Conservation (phyloP, 1,140 invertebrate species). For the Pseudomyrmex cubaensis region DNA sequence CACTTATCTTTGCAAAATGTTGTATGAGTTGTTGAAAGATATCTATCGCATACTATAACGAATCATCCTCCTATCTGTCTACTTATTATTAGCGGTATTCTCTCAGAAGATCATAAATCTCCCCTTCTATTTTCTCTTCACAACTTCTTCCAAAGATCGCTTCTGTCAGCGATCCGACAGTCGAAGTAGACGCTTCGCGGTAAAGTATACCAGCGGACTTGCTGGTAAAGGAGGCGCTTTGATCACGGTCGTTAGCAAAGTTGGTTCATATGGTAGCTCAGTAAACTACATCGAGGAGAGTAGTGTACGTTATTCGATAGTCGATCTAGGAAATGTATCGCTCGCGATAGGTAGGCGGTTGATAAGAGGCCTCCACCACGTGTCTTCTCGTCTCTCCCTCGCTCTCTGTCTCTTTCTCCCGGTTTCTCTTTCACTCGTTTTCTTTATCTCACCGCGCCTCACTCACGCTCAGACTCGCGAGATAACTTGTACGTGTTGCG, state of each 20-base stretch:
- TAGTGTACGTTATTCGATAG: conserved; percentile 55
- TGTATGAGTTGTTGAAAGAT: conserved; percentile 32
- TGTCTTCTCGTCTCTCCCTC: not conserved
- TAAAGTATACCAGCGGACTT: conserved; percentile 16
- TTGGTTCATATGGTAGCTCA: conserved; percentile 39
- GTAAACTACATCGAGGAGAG: conserved; percentile 58
- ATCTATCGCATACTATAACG: conserved; percentile 21
- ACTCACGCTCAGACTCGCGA: conserved; percentile 31
- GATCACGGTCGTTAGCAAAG: conserved; percentile 60
- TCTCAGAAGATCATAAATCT: conserved; percentile 31
- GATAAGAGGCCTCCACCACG: conserved; percentile 44
- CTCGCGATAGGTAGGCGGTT: conserved; percentile 53
- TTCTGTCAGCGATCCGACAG: not conserved
- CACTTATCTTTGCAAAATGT: conserved; percentile 44
- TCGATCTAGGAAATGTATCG: conserved; percentile 73
- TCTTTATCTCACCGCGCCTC: conserved; percentile 32
- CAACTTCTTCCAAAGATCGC: conserved; percentile 25
- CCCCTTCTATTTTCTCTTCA: not conserved
- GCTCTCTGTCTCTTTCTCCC: not conserved
- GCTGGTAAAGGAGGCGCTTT: conserved; percentile 29
- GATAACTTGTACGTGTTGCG: conserved; percentile 62
- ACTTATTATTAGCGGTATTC: conserved; percentile 45
- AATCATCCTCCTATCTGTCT: conserved; percentile 36
- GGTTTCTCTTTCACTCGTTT: conserved; percentile 5
- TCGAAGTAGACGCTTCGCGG: conserved; percentile 14